Evolutionary conservation across 2,797 vertebrate genomes (phyloP), one percentile per base, ranked within the genome.

Genomic region (Chelonia mydas): DNA sequence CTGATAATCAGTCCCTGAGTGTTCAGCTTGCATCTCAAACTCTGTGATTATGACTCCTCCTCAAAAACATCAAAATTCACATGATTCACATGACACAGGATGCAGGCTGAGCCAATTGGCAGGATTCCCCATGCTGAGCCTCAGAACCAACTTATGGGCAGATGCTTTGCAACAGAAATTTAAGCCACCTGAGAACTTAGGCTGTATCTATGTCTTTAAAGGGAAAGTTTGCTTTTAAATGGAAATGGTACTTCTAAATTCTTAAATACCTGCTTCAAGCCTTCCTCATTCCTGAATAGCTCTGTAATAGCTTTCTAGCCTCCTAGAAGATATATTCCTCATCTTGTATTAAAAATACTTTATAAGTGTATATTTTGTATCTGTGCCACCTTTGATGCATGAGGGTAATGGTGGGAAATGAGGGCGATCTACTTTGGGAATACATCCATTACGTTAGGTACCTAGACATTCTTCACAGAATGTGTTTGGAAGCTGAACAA

Each of bases 51-150:
- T 25, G 31, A 57, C 37, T 79, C 4, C 83, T 93, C 27, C 83
- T 85, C 50, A 92, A 90, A 54, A 3, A 88, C 90, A 90, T 57
- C 1, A 90, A 91, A 93, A 87, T 84, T 90, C 49, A 59, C 3
- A 5, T 51, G 27, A 12, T 88, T 93, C 50, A n/a, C n/a, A n/a
- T n/a, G n/a, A n/a, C n/a, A n/a, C 88, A 93, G 95, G 89, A 90
- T 84, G 47, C 78, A 49, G 88, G 65, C 80, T 95, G 77, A 94
- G 81, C 12, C 74, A 93, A 13, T 72, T 96, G 92, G 83, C 92
- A 95, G 87, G 53, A 68, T 94, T 97, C 88, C 84, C 74, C 57
- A 9, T 37, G 33, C 33, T 90, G 84, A 78, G 23, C 57, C 27
- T 93, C 3, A 5, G 79, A 92, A 96, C 23, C 7, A 83, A 23